Conservation (phyloP, 2,797 vertebrate genomes). For the Pseudotriccus pelzelni region DNA sequence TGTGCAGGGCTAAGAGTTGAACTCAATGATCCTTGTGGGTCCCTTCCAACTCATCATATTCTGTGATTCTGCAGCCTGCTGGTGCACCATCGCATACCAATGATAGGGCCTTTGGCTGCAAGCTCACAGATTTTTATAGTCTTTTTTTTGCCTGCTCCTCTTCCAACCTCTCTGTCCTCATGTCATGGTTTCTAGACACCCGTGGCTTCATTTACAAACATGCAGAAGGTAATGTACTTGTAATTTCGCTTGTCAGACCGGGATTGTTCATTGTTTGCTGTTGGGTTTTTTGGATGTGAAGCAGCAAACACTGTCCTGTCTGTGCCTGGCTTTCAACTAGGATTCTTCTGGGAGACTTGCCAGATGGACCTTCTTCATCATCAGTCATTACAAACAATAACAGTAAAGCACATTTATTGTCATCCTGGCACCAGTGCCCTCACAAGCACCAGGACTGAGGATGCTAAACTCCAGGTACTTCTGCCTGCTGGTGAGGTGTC, state of each 20-base stretch:
- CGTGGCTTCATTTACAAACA: background rate
- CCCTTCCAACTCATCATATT: background rate
- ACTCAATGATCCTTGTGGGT: background rate
- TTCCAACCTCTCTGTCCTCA: background rate
- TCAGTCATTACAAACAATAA: background rate
- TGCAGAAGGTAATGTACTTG: background rate
- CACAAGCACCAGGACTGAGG: background rate
- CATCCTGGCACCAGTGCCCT: background rate
- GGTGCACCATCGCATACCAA: fast-evolving
- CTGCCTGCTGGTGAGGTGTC: background rate
- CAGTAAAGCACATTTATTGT: background rate
- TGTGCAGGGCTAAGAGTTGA: background rate
- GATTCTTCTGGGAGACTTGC: background rate
- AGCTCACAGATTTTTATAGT: background rate
- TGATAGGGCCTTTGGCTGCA: background rate
- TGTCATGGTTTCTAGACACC: background rate
- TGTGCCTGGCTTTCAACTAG: background rate
- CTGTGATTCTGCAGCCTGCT: background rate
- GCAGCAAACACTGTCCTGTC: background rate
- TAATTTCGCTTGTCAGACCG: background rate
- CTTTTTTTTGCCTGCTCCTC: background rate
- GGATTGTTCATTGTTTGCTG: background rate
- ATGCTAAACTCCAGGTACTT: background rate
- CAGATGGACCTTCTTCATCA: background rate
- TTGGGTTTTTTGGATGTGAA: background rate